These are phyloP conservation scores for Anolis carolinensis DNA, from an alignment of 2,113 vertebrate species.

Conservation along the genomic window DNA sequence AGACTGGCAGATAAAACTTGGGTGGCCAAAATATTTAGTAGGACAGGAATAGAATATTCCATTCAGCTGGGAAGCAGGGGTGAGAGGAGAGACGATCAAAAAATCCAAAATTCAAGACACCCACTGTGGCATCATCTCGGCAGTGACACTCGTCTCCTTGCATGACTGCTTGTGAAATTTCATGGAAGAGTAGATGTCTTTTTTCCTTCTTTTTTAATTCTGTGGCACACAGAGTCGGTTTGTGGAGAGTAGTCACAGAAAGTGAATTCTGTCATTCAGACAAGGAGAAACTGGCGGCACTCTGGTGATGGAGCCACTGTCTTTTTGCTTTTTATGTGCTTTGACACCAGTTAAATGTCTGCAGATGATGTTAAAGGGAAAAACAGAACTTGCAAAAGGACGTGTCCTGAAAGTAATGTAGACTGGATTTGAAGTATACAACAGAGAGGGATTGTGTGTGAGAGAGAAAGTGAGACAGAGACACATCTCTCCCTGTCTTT, in stretches of 20 bases:
- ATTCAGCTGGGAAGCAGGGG: not conserved
- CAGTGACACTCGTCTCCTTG: not conserved
- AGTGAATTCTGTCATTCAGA: constrained; percentile 4
- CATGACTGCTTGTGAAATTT: constrained; percentile 24
- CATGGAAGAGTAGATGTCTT: not conserved
- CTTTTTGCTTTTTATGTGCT: constrained; percentile 12
- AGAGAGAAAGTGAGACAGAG: not conserved
- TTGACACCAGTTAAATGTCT: constrained; percentile 6
- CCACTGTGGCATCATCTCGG: constrained; percentile 10
- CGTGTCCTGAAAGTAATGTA: not conserved
- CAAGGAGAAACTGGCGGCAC: not conserved
- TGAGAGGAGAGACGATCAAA: not conserved
- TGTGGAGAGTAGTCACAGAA: not conserved
- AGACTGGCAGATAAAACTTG: not conserved
- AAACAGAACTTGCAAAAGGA: not conserved
- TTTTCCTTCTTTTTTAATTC: not conserved
- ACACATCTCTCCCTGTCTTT: not conserved
- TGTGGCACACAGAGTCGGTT: not conserved
- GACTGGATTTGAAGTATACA: not conserved
- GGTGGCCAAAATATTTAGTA: not conserved
- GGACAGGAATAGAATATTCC: not conserved
- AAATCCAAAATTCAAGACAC: constrained; percentile 9
- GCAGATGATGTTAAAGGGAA: not conserved
- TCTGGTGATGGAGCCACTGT: not conserved
- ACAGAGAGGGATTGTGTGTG: no score